These are phyloP conservation scores for Ennomos quercinarius DNA, from an alignment of 2,888 invertebrate species.

Conservation along the genomic window DNA sequence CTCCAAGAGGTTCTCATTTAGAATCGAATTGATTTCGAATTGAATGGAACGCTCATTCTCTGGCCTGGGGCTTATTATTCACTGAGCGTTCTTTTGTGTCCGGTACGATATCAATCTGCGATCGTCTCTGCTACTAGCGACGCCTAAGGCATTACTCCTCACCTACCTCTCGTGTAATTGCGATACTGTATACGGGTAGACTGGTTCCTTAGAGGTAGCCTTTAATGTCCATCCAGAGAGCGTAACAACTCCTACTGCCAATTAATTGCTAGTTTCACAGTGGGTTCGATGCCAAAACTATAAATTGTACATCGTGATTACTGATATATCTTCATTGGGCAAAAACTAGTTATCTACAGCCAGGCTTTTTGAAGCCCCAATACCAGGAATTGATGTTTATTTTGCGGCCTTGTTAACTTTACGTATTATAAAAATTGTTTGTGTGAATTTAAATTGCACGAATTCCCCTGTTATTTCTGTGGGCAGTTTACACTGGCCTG, in stretches of 20 bases:
- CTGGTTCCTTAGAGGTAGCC: conserved; percentile 58
- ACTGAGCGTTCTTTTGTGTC: conserved; percentile 75
- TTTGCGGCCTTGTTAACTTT: conserved; percentile 42
- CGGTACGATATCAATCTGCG: conserved; percentile 77
- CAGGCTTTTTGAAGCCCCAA: conserved; percentile 33
- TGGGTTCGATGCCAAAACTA: conserved; percentile 59
- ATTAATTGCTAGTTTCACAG: conserved; percentile 67
- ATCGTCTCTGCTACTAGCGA: conserved; percentile 63
- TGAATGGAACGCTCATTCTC: conserved; percentile 40
- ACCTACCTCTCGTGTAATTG: conserved; percentile 72
- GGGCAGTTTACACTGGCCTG: not conserved
- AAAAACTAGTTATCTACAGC: conserved; percentile 40
- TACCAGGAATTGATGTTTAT: conserved; percentile 15
- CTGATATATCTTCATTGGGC: conserved; percentile 54
- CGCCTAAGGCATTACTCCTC: conserved; percentile 68
- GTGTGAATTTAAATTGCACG: conserved; percentile 6
- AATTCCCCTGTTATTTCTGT: not conserved
- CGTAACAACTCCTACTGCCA: conserved; percentile 66
- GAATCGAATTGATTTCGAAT: conserved; percentile 39
- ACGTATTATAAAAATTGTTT: conserved; percentile 21
- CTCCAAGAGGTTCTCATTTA: conserved; percentile 34
- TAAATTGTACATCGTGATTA: conserved; percentile 52
- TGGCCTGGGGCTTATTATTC: conserved; percentile 71
- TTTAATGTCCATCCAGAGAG: conserved; percentile 71
- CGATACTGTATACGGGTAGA: conserved; percentile 68